Evolutionary conservation across 2,888 invertebrate species (phyloP).

Genomic region (Ennomos fuscantarius): DNA sequence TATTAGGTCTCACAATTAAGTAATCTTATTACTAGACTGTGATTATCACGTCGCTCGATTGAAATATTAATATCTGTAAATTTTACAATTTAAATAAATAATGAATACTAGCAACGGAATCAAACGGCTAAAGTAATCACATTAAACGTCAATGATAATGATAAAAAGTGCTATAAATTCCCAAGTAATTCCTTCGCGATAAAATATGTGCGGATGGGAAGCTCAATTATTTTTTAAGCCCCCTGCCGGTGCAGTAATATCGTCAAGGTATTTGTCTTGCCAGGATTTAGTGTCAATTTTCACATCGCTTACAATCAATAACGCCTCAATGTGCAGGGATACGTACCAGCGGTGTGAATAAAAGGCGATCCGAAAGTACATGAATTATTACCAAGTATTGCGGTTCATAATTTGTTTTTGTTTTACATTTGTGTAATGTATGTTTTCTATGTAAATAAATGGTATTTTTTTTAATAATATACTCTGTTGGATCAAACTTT

Average conservation of each 20-base stretch:
- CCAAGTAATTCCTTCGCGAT: constrained; percentile 32
- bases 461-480: no score
- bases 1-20: no score
- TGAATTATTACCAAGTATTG: no score
- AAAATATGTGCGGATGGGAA: constrained; percentile 39
- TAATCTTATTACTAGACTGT: no score
- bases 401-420: no score
- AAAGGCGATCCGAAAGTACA: no score
- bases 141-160: constrained; percentile 39
- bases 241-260: constrained; percentile 58
- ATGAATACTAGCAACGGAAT: constrained; percentile 14
- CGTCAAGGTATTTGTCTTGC: constrained; percentile 60
- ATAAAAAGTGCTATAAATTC: constrained; percentile 52
- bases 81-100: background rate
- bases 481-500: no score
- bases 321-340: constrained; percentile 24
- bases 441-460: no score
- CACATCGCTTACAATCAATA: constrained; percentile 65
- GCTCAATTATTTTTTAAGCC: constrained; percentile 63
- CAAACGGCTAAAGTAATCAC: constrained; percentile 25
- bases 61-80: constrained; percentile 6
- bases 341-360: no score
- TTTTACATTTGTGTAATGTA: no score
- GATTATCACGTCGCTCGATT: no score
- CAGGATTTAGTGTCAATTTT: constrained; percentile 62